Percentiles rank a stretch among this genome's conserved stretches.
These are phyloP conservation scores for Syrrhaptes paradoxus DNA, from an alignment of 2,113 vertebrate species.

Conservation along the genomic window DNA sequence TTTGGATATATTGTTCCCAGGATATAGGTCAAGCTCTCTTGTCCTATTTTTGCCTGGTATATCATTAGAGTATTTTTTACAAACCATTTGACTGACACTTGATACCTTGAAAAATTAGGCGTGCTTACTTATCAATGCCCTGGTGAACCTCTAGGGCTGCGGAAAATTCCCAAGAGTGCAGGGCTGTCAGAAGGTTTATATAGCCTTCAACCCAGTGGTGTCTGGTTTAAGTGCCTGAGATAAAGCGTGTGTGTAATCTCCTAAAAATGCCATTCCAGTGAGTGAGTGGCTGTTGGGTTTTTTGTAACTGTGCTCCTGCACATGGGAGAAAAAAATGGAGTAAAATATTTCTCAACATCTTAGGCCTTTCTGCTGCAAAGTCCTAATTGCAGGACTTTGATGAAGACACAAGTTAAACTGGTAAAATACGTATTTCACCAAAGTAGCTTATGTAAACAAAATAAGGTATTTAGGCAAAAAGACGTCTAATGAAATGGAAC, in stretches of 20 bases:
- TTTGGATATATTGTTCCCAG: not conserved
- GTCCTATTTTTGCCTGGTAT: not conserved
- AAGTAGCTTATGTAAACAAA: not conserved
- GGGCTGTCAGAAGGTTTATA: not conserved
- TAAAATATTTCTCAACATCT: not conserved
- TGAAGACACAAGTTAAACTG: not conserved
- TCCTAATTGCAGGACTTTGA: not conserved
- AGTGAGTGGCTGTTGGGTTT: fast-evolving
- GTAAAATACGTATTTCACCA: not conserved
- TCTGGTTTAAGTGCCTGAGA: not conserved
- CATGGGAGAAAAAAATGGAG: fast-evolving
- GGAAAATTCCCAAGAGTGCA: not conserved
- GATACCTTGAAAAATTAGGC: not conserved
- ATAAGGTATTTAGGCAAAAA: not conserved
- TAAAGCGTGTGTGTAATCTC: not conserved
- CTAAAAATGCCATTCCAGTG: not conserved
- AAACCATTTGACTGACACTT: not conserved
- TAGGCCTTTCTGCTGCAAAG: not conserved
- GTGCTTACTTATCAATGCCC: not conserved
- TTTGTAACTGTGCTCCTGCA: not conserved
- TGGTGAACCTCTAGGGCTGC: not conserved
- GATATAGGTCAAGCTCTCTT: not conserved
- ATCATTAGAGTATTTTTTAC: not conserved
- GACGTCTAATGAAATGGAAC: not conserved
- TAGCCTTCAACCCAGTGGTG: not conserved